Evolutionary conservation across 2,113 vertebrate species (phyloP).

Genomic region (Amazona vittata): DNA sequence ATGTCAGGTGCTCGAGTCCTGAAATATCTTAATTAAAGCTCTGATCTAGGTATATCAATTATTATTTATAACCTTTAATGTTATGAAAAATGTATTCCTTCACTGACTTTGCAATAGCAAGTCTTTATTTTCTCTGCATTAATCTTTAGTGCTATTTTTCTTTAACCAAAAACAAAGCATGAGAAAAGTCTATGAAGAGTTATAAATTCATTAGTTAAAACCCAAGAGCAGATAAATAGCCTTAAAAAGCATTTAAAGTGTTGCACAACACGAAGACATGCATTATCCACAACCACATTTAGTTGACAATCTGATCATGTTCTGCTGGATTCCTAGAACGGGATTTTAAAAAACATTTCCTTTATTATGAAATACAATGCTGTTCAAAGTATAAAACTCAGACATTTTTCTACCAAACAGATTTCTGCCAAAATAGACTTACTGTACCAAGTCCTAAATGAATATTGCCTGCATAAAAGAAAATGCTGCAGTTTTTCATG

Average conservation of each 20-base stretch:
- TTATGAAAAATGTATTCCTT: not conserved
- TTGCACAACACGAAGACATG: not conserved
- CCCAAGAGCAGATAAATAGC: not conserved
- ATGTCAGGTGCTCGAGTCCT: not conserved
- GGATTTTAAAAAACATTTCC: not conserved
- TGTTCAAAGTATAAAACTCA: not conserved
- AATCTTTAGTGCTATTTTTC: not conserved
- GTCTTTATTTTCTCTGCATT: not conserved
- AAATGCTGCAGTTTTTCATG: not conserved
- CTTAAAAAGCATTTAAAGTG: not conserved
- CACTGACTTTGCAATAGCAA: not conserved
- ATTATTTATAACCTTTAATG: not conserved
- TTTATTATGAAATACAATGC: not conserved
- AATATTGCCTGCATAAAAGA: not conserved
- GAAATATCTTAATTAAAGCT: not conserved
- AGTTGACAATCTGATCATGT: not conserved
- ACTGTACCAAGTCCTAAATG: not conserved
- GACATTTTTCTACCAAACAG: not conserved
- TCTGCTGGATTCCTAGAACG: not conserved
- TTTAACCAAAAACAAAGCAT: not conserved
- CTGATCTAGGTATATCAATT: not conserved
- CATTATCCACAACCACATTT: not conserved
- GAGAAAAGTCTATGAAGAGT: not conserved
- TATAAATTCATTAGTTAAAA: not conserved
- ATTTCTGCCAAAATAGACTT: not conserved